Percentiles rank a stretch among this genome's conserved stretches.
phyloP scores from a whole-genome alignment of 1,140 invertebrate genomes.

The Periplaneta americana region DNA sequence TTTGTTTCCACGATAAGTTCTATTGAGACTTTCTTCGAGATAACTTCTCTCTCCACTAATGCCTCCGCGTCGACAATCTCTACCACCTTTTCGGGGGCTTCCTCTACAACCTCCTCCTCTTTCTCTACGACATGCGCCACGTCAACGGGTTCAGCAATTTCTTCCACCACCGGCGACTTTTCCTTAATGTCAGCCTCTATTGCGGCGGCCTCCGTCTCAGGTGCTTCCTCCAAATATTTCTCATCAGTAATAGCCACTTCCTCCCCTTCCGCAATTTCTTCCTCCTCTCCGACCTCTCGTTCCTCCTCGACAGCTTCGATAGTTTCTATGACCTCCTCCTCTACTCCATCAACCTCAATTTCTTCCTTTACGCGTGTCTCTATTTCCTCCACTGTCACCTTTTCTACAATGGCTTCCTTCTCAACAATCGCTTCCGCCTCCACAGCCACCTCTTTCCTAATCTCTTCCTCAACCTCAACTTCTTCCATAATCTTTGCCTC shows the following conservation, averaged over 20 bases:
- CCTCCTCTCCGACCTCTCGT: conserved; percentile 12
- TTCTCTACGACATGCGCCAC: no score
- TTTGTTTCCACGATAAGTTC: not conserved
- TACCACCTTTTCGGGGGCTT: not conserved
- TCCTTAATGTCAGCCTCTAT: not conserved
- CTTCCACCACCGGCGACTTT: not conserved
- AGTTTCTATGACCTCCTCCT: conserved; percentile 4
- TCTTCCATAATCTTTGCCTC: no score
- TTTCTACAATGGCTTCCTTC: no score
- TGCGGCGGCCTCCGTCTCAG: not conserved
- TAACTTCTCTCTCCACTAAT: not conserved
- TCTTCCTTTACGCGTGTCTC: no score
- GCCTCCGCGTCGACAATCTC: not conserved
- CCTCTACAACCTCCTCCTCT: no score
- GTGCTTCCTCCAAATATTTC: not conserved
- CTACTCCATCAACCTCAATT: no score
- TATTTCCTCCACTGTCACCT: no score
- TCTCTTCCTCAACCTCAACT: no score
- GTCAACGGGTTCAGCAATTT: not conserved
- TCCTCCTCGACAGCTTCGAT: conserved; percentile 12
- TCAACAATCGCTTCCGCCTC: no score
- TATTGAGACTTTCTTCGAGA: not conserved
- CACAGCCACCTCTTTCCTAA: no score
- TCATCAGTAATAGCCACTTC: not conserved
- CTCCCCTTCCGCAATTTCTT: conserved; percentile 7